phyloP scores from a whole-genome alignment of 2,888 invertebrate species.

The Dicyrtoma fusca region DNA sequence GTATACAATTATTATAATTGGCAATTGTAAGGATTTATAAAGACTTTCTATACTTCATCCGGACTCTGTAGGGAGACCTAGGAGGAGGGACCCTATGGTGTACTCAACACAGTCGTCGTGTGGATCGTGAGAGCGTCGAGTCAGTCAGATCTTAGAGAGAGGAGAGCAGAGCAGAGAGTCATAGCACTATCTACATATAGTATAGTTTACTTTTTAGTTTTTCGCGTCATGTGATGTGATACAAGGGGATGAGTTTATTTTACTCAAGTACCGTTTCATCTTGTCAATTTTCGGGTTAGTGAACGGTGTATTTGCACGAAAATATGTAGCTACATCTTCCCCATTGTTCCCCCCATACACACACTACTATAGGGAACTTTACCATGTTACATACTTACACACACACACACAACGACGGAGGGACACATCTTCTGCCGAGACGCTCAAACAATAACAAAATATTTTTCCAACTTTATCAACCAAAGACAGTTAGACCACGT shows the following conservation, averaged over 20 bases:
- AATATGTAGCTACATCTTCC: conserved; percentile 8
- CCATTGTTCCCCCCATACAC: neutral
- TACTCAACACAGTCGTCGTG: neutral
- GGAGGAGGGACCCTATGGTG: neutral
- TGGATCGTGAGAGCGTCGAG: neutral
- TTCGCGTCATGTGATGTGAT: conserved; percentile 4
- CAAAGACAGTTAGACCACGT: too few relatives aligned
- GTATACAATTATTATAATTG: too few relatives aligned
- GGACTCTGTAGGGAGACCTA: too few relatives aligned
- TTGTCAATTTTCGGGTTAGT: conserved; percentile 49
- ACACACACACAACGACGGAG: neutral
- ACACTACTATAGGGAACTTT: neutral
- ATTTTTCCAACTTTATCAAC: too few relatives aligned
- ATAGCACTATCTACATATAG: neutral
- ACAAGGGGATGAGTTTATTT: conserved; percentile 12
- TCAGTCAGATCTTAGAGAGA: too few relatives aligned
- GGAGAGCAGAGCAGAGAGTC: neutral
- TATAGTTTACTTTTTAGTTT: too few relatives aligned
- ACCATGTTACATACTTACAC: neutral
- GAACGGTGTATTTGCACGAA: conserved; percentile 45
- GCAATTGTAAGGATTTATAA: too few relatives aligned
- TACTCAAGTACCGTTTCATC: conserved; percentile 45
- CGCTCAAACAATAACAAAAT: too few relatives aligned
- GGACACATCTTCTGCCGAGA: neutral
- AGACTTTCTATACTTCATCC: too few relatives aligned